Evolutionary conservation across 2,888 invertebrate genomes (phyloP).

Genomic region (Pammene aurita): DNA sequence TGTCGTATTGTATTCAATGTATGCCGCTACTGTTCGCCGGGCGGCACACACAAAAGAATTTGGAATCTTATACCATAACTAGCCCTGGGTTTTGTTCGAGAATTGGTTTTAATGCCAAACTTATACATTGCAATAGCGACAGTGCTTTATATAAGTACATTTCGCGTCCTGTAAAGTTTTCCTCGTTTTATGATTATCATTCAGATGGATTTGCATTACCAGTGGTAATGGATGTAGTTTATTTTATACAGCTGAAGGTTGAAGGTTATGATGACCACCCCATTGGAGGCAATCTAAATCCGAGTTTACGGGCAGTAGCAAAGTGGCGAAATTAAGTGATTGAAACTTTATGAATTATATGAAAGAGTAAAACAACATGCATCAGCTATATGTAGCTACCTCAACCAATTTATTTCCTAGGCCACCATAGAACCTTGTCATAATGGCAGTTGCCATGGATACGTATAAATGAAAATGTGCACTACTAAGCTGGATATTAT

Average conservation of each 20-base stretch:
- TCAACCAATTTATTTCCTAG: too few species aligned
- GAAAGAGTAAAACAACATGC: too few species aligned
- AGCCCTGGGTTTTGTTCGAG: slow-evolving; percentile 40
- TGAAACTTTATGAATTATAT: too few species aligned
- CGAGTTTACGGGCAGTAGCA: too few species aligned
- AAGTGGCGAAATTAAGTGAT: too few species aligned
- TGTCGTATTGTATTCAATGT: slow-evolving; percentile 43
- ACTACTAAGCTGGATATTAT: too few species aligned
- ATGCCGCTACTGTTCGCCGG: slow-evolving; percentile 42
- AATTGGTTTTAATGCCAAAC: slow-evolving; percentile 39
- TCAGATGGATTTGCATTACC: not conserved
- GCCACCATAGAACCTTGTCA: too few species aligned
- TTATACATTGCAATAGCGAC: slow-evolving; percentile 32
- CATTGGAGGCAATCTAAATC: too few species aligned
- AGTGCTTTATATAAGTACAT: slow-evolving; percentile 9
- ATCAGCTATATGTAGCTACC: too few species aligned
- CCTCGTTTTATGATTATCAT: not conserved
- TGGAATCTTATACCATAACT: slow-evolving; percentile 42
- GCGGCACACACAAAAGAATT: slow-evolving; percentile 42
- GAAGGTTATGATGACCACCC: too few species aligned
- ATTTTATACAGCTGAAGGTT: not conserved
- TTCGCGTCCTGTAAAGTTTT: slow-evolving; percentile 3
- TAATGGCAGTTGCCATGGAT: too few species aligned
- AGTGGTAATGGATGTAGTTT: not conserved
- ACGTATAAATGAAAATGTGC: too few species aligned